A percentile compares a stretch with the other conserved stretches of the same genome.
phyloP scores from a whole-genome alignment of 2,113 vertebrate species.

The Pachypanchax playfairii region DNA sequence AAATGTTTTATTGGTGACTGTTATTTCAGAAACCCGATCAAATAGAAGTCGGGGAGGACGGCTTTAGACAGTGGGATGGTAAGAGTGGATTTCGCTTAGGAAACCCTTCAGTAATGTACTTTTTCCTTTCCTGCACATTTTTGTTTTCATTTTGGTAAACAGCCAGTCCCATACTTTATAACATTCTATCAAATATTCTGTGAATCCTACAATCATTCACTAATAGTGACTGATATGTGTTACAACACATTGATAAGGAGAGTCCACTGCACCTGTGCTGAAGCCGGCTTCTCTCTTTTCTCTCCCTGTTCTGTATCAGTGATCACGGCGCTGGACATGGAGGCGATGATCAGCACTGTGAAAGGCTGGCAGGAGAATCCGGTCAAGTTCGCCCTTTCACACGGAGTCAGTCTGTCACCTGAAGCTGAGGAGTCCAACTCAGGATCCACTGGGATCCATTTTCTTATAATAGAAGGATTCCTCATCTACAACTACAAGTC shows the following conservation, averaged over 20 bases:
- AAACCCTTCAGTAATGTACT: conserved; percentile 84
- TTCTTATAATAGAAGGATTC: conserved; percentile 94
- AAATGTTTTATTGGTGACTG: conserved; percentile 88
- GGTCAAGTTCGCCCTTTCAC: conserved; percentile 83
- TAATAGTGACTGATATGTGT: conserved; percentile 50
- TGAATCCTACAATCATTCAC: conserved; percentile 64
- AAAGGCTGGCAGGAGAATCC: conserved; percentile 84
- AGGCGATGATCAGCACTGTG: conserved; percentile 82
- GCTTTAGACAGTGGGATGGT: conserved; percentile 92
- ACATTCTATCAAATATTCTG: conserved; percentile 46
- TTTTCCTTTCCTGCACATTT: conserved; percentile 77
- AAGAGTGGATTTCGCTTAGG: conserved; percentile 87
- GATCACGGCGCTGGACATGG: conserved; percentile 83
- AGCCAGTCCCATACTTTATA: conserved; percentile 55
- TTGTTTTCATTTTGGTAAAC: conserved; percentile 55
- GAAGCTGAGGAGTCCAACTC: conserved; percentile 57
- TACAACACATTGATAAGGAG: conserved; percentile 44
- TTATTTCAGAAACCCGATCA: conserved; percentile 89
- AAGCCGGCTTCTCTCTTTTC: conserved; percentile 36
- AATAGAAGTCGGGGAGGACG: conserved; percentile 87
- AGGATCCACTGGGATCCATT: conserved; percentile 77
- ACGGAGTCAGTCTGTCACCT: conserved; percentile 76
- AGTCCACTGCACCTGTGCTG: conserved; percentile 32
- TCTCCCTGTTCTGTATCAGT: conserved; percentile 70
- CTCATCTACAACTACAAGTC: conserved; percentile 93